Percentiles rank a stretch among this genome's conserved stretches.
These are phyloP conservation scores for Quadriops clusia DNA, from an alignment of 2,888 invertebrate genomes.

Conservation along the genomic window DNA sequence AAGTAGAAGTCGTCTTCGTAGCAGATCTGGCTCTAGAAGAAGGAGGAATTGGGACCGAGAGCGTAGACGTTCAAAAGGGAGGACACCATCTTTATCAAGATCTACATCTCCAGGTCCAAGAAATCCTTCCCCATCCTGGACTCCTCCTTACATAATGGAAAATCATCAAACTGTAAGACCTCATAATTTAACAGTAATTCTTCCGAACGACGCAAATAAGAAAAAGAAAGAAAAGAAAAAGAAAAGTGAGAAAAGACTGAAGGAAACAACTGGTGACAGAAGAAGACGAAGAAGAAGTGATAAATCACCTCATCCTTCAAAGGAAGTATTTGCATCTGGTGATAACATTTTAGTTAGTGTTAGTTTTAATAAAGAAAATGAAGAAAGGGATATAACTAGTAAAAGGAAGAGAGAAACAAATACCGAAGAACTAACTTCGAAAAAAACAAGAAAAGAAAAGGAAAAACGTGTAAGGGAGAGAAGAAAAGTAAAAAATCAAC, in stretches of 20 bases:
- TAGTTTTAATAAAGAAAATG: conserved; percentile 65
- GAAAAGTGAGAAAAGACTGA: conserved; percentile 34
- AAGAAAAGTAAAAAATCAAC: conserved; percentile 23
- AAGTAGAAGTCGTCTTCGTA: conserved; percentile 27
- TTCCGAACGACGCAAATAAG: conserved; percentile 45
- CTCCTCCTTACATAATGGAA: conserved; percentile 44
- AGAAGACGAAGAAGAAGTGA: conserved; percentile 35
- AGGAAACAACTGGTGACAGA: conserved; percentile 31
- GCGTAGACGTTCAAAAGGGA: conserved; percentile 24
- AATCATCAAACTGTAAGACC: conserved; percentile 32
- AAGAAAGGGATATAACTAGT: conserved; percentile 10
- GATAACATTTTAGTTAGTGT: conserved; percentile 89
- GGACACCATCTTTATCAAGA: conserved; percentile 46
- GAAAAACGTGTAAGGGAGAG: conserved; percentile 29
- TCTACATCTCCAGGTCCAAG: conserved; percentile 41
- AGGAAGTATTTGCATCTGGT: conserved; percentile 86
- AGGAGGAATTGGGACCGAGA: conserved; percentile 20
- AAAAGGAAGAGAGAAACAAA: conserved; percentile 18
- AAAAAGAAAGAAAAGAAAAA: conserved; percentile 38
- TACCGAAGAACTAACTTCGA: conserved; percentile 26
- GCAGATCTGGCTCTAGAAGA: conserved; percentile 16
- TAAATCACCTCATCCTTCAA: conserved; percentile 55
- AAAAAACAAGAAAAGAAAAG: conserved; percentile 34
- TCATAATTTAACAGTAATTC: conserved; percentile 46
- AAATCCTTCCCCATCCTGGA: conserved; percentile 42